Conservation (phyloP, 1,140 invertebrate genomes). For the Papilio dardanus region DNA sequence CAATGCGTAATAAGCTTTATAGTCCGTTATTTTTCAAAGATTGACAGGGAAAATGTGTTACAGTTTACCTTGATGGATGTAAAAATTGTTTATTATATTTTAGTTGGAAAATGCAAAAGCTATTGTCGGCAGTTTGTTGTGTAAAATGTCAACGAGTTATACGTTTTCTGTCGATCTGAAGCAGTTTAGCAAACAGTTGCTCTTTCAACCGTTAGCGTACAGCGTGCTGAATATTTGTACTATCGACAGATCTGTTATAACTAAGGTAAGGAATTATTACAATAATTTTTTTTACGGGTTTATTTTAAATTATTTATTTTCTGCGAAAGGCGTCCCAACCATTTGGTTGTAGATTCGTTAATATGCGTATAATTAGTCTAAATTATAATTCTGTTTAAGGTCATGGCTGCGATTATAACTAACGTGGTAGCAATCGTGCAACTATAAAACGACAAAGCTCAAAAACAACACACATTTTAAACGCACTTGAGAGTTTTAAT, state of each 20-base stretch:
- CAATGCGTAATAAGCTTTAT: background rate
- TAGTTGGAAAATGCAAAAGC: background rate
- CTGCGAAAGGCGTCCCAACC: background rate
- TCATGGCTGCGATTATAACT: background rate
- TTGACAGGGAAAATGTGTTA: background rate
- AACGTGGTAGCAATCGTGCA: background rate
- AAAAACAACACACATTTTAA: no score
- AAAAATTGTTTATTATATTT: background rate
- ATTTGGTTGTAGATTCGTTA: no score
- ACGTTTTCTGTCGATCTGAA: background rate
- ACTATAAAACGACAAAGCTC: no score
- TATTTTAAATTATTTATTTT: background rate
- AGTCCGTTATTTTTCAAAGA: background rate
- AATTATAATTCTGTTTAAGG: background rate
- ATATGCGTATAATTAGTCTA: no score
- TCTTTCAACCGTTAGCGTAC: background rate
- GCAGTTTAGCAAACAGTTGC: background rate
- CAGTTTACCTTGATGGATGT: background rate
- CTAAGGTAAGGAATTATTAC: no score
- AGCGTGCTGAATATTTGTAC: background rate
- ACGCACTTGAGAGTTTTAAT: no score
- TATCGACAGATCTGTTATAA: background rate
- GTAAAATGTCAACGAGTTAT: background rate
- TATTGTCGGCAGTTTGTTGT: background rate
- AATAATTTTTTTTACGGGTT: no score